Evolutionary conservation across 2,797 vertebrate genomes (phyloP).

Genomic region (Dryobates pubescens): DNA sequence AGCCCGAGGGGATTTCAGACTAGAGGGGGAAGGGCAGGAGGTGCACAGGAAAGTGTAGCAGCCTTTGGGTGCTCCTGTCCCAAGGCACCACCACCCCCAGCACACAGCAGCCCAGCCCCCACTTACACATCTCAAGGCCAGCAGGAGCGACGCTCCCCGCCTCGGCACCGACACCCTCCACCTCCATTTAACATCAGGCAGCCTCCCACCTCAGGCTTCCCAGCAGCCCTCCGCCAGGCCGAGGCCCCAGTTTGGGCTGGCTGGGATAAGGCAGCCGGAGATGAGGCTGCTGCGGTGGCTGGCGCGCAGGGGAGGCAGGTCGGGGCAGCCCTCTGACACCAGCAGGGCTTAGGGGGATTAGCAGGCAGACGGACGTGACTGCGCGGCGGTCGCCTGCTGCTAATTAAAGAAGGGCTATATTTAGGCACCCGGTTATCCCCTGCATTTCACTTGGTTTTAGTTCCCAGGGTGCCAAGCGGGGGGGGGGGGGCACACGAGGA

Average conservation of each 20-base stretch:
- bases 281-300: neutral
- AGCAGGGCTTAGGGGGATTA: constrained; percentile 3
- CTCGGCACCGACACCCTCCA: neutral
- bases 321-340: neutral
- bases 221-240: fast-evolving
- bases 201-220: neutral
- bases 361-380: constrained; percentile 34
- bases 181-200: no score
- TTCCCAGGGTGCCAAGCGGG: neutral
- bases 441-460: neutral
- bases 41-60: neutral
- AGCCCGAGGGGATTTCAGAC: neutral
- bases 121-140: neutral
- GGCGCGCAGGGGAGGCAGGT: neutral
- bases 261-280: fast-evolving
- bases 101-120: fast-evolving
- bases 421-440: constrained; percentile 39
- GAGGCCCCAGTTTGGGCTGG: fast-evolving
- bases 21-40: neutral
- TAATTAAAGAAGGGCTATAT: constrained; percentile 50
- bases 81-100: neutral
- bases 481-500: neutral
- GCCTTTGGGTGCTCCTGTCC: neutral
- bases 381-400: neutral
- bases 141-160: fast-evolving